phyloP scores from a whole-genome alignment of 2,113 vertebrate genomes.

The Raja brachyura region DNA sequence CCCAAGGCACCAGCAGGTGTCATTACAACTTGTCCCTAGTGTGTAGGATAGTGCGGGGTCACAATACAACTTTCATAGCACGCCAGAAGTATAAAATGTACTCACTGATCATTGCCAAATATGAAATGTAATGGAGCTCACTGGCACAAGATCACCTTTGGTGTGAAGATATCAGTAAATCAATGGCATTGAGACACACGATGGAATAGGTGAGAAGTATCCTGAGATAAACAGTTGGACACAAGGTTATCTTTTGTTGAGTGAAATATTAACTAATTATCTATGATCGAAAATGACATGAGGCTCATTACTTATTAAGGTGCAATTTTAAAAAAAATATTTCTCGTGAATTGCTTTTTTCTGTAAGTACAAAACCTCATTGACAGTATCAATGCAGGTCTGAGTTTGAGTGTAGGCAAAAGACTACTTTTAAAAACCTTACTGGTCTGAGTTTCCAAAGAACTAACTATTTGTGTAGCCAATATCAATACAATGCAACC shows the following conservation, averaged over 20 bases:
- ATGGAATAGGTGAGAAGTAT: background rate
- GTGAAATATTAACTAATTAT: background rate
- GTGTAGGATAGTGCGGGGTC: too few species aligned
- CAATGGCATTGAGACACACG: background rate
- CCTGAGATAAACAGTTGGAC: background rate
- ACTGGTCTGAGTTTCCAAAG: background rate
- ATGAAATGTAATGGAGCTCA: background rate
- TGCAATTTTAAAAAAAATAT: background rate
- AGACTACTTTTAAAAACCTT: background rate
- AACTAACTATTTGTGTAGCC: background rate
- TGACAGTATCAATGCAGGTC: background rate
- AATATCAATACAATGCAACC: background rate
- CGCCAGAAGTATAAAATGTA: background rate
- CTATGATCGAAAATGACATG: background rate
- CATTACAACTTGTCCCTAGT: too few species aligned
- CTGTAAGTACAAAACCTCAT: background rate
- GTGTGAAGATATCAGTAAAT: background rate
- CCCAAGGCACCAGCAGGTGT: too few species aligned
- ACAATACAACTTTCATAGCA: background rate
- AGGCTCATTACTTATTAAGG: background rate
- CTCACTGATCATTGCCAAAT: background rate
- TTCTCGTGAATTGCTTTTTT: background rate
- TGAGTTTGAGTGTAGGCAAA: too few species aligned
- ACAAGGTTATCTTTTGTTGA: background rate
- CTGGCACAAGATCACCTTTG: background rate